A percentile compares a stretch with the other conserved stretches of the same genome.
Conservation (phyloP, 2,797 vertebrate genomes). For the Chelidonichthys spinosus region DNA sequence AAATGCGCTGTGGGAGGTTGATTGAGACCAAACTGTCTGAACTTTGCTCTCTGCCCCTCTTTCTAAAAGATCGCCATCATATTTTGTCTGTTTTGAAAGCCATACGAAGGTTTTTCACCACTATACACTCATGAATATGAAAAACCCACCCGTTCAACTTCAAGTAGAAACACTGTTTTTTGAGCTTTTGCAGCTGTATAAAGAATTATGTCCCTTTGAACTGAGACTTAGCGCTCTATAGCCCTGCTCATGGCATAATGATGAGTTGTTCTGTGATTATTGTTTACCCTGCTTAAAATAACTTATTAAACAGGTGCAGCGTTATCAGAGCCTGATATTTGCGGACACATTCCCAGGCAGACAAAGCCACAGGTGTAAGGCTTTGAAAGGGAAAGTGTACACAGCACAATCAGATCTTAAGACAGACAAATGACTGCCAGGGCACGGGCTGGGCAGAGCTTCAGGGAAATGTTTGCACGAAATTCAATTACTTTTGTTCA, state of each 20-base stretch:
- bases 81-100: slow-evolving; percentile 54
- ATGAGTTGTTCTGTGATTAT: slow-evolving; percentile 72
- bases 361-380: slow-evolving; percentile 80
- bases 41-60: slow-evolving; percentile 36
- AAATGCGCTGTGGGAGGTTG: not conserved
- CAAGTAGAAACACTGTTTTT: slow-evolving; percentile 25
- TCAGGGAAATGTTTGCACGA: slow-evolving; percentile 45
- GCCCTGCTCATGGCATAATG: slow-evolving; percentile 66
- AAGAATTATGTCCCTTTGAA: slow-evolving; percentile 54
- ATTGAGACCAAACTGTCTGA: slow-evolving; percentile 25
- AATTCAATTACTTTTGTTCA: slow-evolving; percentile 58
- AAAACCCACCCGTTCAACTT: slow-evolving; percentile 26
- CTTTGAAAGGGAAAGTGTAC: slow-evolving; percentile 66
- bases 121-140: slow-evolving; percentile 45
- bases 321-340: slow-evolving; percentile 61
- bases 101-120: slow-evolving; percentile 33
- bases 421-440: slow-evolving; percentile 45
- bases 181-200: slow-evolving; percentile 64
- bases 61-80: slow-evolving; percentile 42
- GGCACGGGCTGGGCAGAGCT: slow-evolving; percentile 40
- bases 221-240: slow-evolving; percentile 57
- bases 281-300: slow-evolving; percentile 74
- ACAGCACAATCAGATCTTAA: slow-evolving; percentile 64
- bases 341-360: slow-evolving; percentile 68
- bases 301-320: slow-evolving; percentile 76